Evolutionary conservation across 2,888 invertebrate species (phyloP).

Genomic region (Ichneumoninae sp.): DNA sequence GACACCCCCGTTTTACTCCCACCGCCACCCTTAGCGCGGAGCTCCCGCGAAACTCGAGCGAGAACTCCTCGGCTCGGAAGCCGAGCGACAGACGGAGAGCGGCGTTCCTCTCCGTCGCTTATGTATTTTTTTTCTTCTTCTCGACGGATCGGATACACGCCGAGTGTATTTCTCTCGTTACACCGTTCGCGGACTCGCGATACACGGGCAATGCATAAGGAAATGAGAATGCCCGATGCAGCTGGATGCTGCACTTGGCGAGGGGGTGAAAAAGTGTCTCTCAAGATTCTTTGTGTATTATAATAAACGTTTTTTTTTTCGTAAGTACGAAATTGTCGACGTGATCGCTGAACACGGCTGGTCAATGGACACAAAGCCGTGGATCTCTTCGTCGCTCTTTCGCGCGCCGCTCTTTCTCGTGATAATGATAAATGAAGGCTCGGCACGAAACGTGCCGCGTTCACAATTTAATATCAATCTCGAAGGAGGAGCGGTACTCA

Average conservation of each 20-base stretch:
- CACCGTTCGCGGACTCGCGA: conserved; percentile 15
- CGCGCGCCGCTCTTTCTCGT: conserved; percentile 65
- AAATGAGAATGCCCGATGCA: conserved; percentile 27
- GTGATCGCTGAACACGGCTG: conserved; percentile 50
- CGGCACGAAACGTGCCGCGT: conserved; percentile 67
- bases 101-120: conserved; percentile 45
- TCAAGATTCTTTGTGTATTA: conserved; percentile 16
- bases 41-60: conserved; percentile 53
- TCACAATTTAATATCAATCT: conserved; percentile 81
- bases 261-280: background rate
- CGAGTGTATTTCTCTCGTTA: conserved; percentile 53
- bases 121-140: conserved; percentile 53
- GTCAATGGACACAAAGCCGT: conserved; percentile 63
- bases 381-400: conserved; percentile 47
- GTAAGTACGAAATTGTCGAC: conserved; percentile 2
- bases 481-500: conserved; percentile 75
- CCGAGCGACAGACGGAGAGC: conserved; percentile 35
- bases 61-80: conserved; percentile 67
- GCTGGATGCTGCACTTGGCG: background rate
- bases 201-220: conserved; percentile 11
- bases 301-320: conserved; percentile 29
- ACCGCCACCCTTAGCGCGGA: conserved; percentile 76
- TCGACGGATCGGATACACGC: conserved; percentile 54
- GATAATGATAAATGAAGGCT: conserved; percentile 78
- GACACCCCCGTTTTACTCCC: conserved; percentile 82